phyloP scores from a whole-genome alignment of 1,140 invertebrate species.

The Streblospio benedicti region DNA sequence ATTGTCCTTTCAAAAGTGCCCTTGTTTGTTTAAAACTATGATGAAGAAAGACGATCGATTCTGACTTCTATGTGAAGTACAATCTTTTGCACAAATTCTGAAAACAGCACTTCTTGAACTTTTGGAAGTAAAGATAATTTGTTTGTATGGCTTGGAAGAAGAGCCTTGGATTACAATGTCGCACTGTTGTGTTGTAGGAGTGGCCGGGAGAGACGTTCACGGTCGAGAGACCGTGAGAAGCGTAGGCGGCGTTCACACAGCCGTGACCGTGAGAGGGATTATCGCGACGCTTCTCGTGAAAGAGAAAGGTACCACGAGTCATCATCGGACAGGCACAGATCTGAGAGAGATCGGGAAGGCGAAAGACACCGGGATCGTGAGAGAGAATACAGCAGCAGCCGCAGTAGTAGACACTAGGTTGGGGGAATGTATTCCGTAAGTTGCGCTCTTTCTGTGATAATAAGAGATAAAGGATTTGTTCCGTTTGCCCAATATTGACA shows the following conservation, averaged over 20 bases:
- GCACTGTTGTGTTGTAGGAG: conserved; percentile 19
- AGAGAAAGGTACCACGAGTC: conserved; percentile 53
- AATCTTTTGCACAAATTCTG: not conserved
- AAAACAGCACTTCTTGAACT: not conserved
- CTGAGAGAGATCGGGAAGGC: conserved; percentile 42
- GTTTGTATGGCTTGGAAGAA: not conserved
- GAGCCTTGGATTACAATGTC: conserved; percentile 5
- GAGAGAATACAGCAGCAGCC: conserved; percentile 30
- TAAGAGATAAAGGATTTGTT: too few relatives aligned
- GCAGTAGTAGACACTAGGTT: too few relatives aligned
- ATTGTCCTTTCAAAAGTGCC: not conserved
- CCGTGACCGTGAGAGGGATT: conserved; percentile 51
- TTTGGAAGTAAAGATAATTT: conserved; percentile 9
- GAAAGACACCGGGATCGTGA: conserved; percentile 34
- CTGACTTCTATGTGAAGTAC: conserved; percentile 1
- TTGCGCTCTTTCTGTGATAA: too few relatives aligned
- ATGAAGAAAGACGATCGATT: too few relatives aligned
- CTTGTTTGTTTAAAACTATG: not conserved
- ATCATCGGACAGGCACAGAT: conserved; percentile 45
- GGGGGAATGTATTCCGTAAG: too few relatives aligned
- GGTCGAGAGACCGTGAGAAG: conserved; percentile 65
- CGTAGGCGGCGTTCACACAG: conserved; percentile 51
- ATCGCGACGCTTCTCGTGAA: conserved; percentile 61
- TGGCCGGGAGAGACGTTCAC: conserved; percentile 45
- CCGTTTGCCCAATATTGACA: too few relatives aligned